These are phyloP conservation scores for Pelagia noctiluca DNA, from an alignment of 30 jellyfish, hydroid and myxozoan species.

Conservation along the genomic window DNA sequence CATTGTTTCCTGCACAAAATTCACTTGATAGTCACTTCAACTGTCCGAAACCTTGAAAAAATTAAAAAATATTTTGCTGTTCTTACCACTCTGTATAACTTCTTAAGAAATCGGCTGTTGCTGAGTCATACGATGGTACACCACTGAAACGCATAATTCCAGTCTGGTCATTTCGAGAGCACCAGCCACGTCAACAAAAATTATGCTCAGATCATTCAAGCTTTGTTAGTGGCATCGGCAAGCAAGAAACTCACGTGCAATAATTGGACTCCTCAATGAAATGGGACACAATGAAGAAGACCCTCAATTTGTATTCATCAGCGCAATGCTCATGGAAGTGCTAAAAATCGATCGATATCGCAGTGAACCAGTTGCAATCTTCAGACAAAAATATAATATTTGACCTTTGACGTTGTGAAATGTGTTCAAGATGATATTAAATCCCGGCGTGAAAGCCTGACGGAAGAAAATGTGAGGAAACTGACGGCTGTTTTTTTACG, in stretches of 20 bases:
- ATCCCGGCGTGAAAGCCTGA: conserved; percentile 14
- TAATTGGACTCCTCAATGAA: conserved; percentile 23
- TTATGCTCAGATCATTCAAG: too few relatives aligned
- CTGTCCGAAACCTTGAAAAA: too few relatives aligned
- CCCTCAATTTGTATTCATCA: background rate
- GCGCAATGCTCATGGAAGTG: conserved; percentile 27
- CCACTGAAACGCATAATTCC: too few relatives aligned
- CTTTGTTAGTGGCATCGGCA: too few relatives aligned
- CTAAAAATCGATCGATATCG: conserved; percentile 16
- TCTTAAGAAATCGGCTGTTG: too few relatives aligned
- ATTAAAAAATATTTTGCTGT: too few relatives aligned
- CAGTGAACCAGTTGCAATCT: conserved; percentile 27
- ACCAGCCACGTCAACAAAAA: too few relatives aligned
- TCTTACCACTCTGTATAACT: too few relatives aligned
- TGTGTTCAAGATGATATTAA: conserved; percentile 15
- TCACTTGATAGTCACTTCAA: background rate
- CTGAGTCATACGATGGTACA: too few relatives aligned
- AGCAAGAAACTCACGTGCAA: background rate
- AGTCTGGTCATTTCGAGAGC: too few relatives aligned
- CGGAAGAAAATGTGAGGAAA: conserved; percentile 4
- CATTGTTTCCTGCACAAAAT: background rate
- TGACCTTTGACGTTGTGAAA: background rate
- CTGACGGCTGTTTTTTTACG: conserved; percentile 18
- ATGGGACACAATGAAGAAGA: conserved; percentile 10
- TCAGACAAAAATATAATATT: background rate